Base-by-base conservation (phyloP, 2,888 invertebrate genomes). In the Hirtodrosophila trivittata region DNA sequence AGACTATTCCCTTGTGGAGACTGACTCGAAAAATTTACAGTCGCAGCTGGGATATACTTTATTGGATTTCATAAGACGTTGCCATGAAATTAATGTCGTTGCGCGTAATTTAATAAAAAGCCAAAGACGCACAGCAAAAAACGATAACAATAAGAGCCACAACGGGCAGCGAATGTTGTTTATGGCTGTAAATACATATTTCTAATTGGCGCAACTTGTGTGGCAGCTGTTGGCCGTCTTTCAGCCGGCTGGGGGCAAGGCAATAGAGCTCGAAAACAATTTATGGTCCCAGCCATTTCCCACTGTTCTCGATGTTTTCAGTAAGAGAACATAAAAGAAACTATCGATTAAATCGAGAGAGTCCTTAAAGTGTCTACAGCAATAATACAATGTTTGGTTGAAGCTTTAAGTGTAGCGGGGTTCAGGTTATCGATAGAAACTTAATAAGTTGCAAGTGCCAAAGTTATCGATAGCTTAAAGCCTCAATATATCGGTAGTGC, bases 101-200 rank as follows among this genome's bases (percentile, higher is more conserved):
- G 57, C 46, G 72, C 56, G 77, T 69, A 75, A 83, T 83, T 84
- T 77, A 83, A 80, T 80, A 75, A 73, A 77, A 66, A 54, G 64
- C 21, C 35, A 47, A 60, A 60, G 33, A 45, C 49, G 59, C 56
- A 13, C 13, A 47, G 12, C 46, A 18, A 51, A 60, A 56, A 37
- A 39, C 41, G 51, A 55, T 43, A 67, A 51, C 56, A 51, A 57
- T 37, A 33, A 28, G 21, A 35, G 50, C 37, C 59, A 18, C 46
- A 58, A 41, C 37, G 46, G 57, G 57, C 77, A 51, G 62, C 77
- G 66, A 80, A 81, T 80, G 84, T 83, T 80, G 80, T 80, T 80
- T 80, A 80, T 80, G 81, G 73, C 84, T 58, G 32, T 43, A 67
- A 80, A 77, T 28, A 28, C 28, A 28, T 77, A 75, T 75, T 83